These are phyloP conservation scores for Plecturocebus donacophilus DNA, from an alignment of 2,113 vertebrate genomes.

Conservation along the genomic window DNA sequence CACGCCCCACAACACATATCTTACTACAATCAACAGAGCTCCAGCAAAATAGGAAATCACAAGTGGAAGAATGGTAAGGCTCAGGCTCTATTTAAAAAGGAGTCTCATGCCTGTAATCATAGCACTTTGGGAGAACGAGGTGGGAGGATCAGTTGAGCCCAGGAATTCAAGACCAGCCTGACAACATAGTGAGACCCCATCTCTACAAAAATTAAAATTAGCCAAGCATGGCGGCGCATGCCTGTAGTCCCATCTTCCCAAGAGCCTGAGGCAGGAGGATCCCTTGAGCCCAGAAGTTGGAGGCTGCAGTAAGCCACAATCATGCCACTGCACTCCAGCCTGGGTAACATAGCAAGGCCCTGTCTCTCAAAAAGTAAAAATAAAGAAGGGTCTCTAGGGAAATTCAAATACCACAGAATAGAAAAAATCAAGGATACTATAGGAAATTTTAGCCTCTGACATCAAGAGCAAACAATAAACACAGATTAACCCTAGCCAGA, in stretches of 20 bases:
- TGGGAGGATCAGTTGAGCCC: background rate
- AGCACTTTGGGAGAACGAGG: background rate
- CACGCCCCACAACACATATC: background rate
- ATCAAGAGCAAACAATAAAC: background rate
- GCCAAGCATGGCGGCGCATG: background rate
- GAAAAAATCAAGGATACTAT: background rate
- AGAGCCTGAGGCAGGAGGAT: background rate
- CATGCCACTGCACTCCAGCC: background rate
- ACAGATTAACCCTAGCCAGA: background rate
- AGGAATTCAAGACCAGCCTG: background rate
- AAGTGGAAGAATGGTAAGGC: background rate
- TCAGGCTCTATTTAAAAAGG: background rate
- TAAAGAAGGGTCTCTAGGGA: background rate
- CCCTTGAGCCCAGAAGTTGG: background rate
- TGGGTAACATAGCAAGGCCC: background rate
- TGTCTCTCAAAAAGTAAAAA: background rate
- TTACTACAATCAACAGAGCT: background rate
- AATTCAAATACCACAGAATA: background rate
- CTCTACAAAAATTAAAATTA: background rate
- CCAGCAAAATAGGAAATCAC: background rate
- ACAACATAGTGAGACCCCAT: background rate
- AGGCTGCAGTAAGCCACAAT: background rate
- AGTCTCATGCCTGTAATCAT: background rate
- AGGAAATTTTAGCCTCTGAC: background rate
- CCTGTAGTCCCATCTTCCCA: background rate